Evolutionary conservation across 2,797 vertebrate species (phyloP), one percentile per base, ranked within the genome.

Genomic region (Myotis myotis): DNA sequence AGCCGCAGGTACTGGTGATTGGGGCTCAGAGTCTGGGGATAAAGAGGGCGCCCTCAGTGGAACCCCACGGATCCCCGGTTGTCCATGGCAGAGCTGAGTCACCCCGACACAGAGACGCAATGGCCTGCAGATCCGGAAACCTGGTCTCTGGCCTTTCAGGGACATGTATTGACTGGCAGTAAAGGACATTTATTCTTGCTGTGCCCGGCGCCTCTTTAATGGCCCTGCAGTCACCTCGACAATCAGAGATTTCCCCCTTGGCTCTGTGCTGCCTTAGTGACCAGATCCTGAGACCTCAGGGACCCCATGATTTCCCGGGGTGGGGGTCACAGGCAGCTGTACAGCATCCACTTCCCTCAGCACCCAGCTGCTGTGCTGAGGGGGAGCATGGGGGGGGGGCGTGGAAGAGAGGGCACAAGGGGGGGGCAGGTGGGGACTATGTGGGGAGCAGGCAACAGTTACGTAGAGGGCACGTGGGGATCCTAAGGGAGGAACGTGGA

Each of bases 51-150:
- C 20, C 13, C n/a, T 0, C 2, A 13, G 8, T 64, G 7, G 15
- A 2, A 15, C 9, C 55, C 17, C 0, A 4, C 55, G 5, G 1
- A 28, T 64, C 22, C 75, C 1, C 1, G 0, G 36, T 4, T 3
- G 22, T 36, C 47, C 0, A 0, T 17, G 79, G 33, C 38, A 2
- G 16, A 23, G 15, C 25, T 11, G 33, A 51, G 44, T 16, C 1
- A 8, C 13, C 23, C 71, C 1, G 23, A 7, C 1, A 16, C 72
- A 33, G 75, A 79, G 55, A 16, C 16, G 15, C 66, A 1, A 1
- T 2, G 55, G 20, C 28, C 55, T 1, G 2, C 44, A 74, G n/a
- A 12, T 47, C 28, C 0, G 3, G n/a, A 53, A 36, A 20, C 30
- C 66, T 62, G 0, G 17, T 6, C 38, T 53, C 11, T 30, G 76